Evolutionary conservation across 2,797 vertebrate genomes (phyloP).

Genomic region (Cuniculus paca): DNA sequence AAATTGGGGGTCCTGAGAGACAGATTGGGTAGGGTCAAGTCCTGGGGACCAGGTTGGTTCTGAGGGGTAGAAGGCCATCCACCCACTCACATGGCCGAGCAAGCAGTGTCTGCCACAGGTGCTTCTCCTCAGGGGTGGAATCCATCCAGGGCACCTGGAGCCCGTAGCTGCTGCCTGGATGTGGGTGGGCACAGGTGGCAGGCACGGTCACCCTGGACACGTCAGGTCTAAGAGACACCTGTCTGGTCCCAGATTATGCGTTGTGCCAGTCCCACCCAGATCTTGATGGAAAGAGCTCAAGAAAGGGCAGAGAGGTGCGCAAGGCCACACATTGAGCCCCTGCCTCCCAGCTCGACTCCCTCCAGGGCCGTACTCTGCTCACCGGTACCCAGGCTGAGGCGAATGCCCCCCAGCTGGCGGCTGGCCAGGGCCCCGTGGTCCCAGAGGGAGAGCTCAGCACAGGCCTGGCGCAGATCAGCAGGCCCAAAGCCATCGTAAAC

Average conservation of each 20-base stretch:
- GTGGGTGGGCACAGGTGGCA: neutral
- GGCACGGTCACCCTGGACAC: neutral
- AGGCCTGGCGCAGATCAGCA: conserved; percentile 94
- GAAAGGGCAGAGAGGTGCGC: conserved; percentile 13
- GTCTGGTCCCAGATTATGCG: neutral
- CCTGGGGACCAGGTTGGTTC: conserved; percentile 92
- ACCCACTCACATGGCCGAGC: conserved; percentile 93
- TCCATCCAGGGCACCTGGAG: conserved; percentile 97
- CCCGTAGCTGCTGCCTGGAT: conserved; percentile 95
- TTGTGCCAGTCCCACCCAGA: neutral
- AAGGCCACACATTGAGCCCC: neutral
- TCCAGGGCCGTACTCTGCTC: conserved; percentile 5
- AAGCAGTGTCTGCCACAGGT: conserved; percentile 93
- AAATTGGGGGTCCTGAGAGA: neutral
- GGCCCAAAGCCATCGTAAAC: conserved; percentile 97
- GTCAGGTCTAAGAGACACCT: neutral
- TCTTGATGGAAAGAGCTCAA: neutral
- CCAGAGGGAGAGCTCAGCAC: conserved; percentile 96
- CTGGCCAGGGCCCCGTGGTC: conserved; percentile 88
- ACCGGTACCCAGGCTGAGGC: conserved; percentile 96
- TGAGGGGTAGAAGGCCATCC: conserved; percentile 92
- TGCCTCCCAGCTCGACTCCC: fast-evolving
- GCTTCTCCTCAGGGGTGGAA: conserved; percentile 94
- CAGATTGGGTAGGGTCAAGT: conserved; percentile 50
- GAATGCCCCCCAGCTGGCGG: conserved; percentile 92